A percentile compares a stretch with the other conserved stretches of the same genome.
Evolutionary conservation across 2,888 invertebrate genomes (phyloP).

Genomic region (Heliconius hortense): DNA sequence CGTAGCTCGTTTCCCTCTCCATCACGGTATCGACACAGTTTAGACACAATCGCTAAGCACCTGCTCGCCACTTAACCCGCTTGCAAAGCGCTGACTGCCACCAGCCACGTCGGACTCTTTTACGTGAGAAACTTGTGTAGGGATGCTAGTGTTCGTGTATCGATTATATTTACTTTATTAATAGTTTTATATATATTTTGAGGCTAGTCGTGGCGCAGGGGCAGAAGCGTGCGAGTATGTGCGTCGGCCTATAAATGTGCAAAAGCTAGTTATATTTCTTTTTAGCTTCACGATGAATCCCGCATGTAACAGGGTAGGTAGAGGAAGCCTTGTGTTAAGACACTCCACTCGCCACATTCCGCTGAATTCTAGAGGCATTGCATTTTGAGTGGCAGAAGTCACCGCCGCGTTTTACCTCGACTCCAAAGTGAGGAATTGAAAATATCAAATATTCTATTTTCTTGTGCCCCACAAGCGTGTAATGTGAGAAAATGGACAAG

Average conservation of each 20-base stretch:
- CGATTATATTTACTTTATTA: neutral
- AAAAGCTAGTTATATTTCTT: neutral
- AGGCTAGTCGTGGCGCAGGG: neutral
- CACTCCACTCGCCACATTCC: no score
- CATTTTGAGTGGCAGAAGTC: no score
- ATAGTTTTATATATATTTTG: neutral
- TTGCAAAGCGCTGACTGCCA: slow-evolving; percentile 73
- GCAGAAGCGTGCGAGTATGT: neutral
- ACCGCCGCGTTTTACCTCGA: no score
- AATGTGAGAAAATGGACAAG: no score
- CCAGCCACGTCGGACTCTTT: slow-evolving; percentile 49
- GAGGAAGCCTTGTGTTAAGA: neutral
- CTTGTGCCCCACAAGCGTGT: no score
- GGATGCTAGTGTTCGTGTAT: slow-evolving; percentile 35
- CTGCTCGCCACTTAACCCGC: slow-evolving; percentile 63
- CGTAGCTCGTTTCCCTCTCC: slow-evolving; percentile 34
- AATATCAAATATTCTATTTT: no score
- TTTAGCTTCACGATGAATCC: neutral
- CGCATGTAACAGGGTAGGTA: neutral
- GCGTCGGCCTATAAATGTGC: no score
- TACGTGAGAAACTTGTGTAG: slow-evolving; percentile 52
- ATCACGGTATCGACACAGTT: slow-evolving; percentile 42
- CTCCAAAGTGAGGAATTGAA: no score
- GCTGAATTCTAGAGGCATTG: no score
- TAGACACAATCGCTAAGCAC: slow-evolving; percentile 51